Percentiles rank a stretch among this genome's conserved stretches.
Evolutionary conservation across 1,140 invertebrate species (phyloP).

Genomic region (Temnothorax longispinosus): DNA sequence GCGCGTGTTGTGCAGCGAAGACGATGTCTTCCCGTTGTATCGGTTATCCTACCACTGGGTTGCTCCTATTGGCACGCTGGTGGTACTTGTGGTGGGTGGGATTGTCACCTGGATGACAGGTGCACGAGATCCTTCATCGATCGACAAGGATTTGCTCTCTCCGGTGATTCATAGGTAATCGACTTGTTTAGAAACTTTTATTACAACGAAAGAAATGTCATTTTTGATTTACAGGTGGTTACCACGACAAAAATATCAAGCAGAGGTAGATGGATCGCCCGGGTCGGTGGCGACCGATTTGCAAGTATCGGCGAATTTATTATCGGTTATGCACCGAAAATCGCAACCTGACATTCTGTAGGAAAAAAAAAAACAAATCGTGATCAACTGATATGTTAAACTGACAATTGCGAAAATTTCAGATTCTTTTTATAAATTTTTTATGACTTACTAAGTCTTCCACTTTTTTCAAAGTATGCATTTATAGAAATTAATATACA

Average conservation of each 20-base stretch:
- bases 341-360: neutral
- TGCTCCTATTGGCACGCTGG: conserved; percentile 88
- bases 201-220: neutral
- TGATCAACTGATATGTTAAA: neutral
- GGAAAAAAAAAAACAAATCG: neutral
- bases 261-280: neutral
- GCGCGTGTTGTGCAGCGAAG: conserved; percentile 77
- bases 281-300: neutral
- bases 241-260: conserved; percentile 46
- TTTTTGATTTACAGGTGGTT: conserved; percentile 50
- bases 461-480: neutral
- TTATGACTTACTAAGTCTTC: neutral
- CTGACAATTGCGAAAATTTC: neutral
- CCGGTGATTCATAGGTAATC: conserved; percentile 87
- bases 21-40: conserved; percentile 89
- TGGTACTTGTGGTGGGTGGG: conserved; percentile 89
- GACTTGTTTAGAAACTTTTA: conserved; percentile 4
- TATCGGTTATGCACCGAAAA: conserved; percentile 9
- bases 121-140: conserved; percentile 85
- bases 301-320: conserved; percentile 41
- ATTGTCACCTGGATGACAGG: conserved; percentile 90
- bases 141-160: conserved; percentile 88
- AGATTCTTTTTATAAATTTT: neutral
- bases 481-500: conserved; percentile 3
- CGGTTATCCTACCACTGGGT: conserved; percentile 92